Evolutionary conservation across 2,797 vertebrate genomes (phyloP), one percentile per base, ranked within the genome.

Genomic region (Lithobates pipiens): DNA sequence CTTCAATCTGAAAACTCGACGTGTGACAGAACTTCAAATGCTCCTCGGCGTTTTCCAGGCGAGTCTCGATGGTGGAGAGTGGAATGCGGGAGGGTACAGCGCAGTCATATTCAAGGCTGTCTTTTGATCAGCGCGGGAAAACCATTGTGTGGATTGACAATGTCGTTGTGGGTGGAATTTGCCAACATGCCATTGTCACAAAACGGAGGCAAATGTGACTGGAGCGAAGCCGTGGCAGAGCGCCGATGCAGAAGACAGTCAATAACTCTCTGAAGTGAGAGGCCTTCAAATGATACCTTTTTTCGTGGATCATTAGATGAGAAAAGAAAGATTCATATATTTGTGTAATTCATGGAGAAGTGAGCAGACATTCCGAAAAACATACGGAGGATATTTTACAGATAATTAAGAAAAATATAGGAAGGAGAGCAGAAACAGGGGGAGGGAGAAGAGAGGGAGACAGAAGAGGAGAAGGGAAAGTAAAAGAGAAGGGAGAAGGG

Each of bases 111-210:
- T 27, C 36, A 10, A 2, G 6, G 13, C 3, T 27, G 11, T 25
- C 54, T 63, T 77, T 77, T 78, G 36, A 78, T 78, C 76, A 78
- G 57, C 34, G 25, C 10, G 2, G 61, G 76, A 18, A 67, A 67
- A 44, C 23, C 13, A 61, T 36, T 61, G 29, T 76, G 32, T 34
- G 29, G 32, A 76, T 61, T 61, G 57, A 67, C 18, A 78, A 78
- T 67, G 76, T 78, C 76, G 39, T 25, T 23, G n/a, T 27, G 61
- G 76, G 76, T 10, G 36, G 61, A 67, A 67, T 21, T 44, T 18
- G 18, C 6, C 11, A 67, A 67, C 36, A 29, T 2, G 18, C 34
- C 23, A 77, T 42, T 65, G 57, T 57, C 16, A 76, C 21, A 34
- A 77, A 25, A 77, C 1, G 16, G 11, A 11, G 29, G 13, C n/a